A percentile compares a stretch with the other conserved stretches of the same genome.
Conservation (phyloP, 1,140 invertebrate species). For the Drosophila pandora region DNA sequence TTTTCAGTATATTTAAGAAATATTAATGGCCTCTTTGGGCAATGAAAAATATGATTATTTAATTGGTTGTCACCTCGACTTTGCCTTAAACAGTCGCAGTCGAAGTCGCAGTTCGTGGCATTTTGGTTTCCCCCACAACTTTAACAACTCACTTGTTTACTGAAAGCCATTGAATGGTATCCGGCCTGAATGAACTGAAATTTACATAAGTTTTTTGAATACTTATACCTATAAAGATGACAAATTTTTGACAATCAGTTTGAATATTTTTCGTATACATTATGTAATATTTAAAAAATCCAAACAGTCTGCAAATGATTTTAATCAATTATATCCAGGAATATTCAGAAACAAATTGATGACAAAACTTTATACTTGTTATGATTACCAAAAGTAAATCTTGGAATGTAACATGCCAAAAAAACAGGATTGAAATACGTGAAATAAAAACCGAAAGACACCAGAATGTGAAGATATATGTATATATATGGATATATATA, state of each 20-base stretch:
- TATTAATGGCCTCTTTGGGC: constrained; percentile 65
- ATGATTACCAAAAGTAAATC: constrained; percentile 47
- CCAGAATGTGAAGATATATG: constrained; percentile 2
- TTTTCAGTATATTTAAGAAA: constrained; percentile 32
- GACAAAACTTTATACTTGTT: constrained; percentile 12
- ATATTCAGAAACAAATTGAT: constrained; percentile 39
- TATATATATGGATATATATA: constrained; percentile 21
- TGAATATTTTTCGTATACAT: neutral
- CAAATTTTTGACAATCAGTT: constrained; percentile 27
- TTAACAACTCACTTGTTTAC: constrained; percentile 11
- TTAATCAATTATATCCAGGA: constrained; percentile 4
- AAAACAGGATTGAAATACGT: constrained; percentile 38
- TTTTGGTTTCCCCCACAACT: constrained; percentile 26
- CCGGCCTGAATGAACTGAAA: constrained; percentile 23
- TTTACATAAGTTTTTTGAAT: constrained; percentile 34
- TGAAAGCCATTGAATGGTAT: constrained; percentile 17
- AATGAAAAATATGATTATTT: constrained; percentile 65
- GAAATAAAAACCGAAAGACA: constrained; percentile 28
- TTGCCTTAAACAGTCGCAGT: constrained; percentile 46
- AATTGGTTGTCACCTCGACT: constrained; percentile 75
- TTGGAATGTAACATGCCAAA: constrained; percentile 52
- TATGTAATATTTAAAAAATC: neutral
- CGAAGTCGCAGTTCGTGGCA: constrained; percentile 17
- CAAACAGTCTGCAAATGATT: constrained; percentile 4
- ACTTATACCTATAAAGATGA: constrained; percentile 30